Evolutionary conservation across 2,888 invertebrate genomes (phyloP).

Genomic region (Conus canariensis): DNA sequence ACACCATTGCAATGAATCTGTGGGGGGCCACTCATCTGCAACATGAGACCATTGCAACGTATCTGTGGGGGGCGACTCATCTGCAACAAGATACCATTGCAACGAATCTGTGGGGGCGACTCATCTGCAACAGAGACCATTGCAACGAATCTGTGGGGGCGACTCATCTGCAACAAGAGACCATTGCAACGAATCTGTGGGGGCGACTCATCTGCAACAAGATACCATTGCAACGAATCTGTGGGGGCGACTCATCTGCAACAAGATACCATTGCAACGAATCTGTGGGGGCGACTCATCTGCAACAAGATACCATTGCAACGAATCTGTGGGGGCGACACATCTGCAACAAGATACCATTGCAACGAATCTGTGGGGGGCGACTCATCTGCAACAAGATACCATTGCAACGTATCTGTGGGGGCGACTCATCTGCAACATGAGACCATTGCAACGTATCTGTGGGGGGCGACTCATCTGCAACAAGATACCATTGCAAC

Average conservation of each 20-base stretch:
- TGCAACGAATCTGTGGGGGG: constrained; percentile 44
- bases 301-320: constrained; percentile 38
- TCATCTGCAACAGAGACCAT: constrained; percentile 44
- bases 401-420: constrained; percentile 42
- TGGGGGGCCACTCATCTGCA: constrained; percentile 48
- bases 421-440: constrained; percentile 46
- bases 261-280: constrained; percentile 17
- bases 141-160: constrained; percentile 43
- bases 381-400: constrained; percentile 40
- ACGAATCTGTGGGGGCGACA: constrained; percentile 39
- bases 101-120: constrained; percentile 41
- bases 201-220: constrained; percentile 43
- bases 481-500: constrained; percentile 16
- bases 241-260: constrained; percentile 47
- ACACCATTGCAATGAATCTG: constrained; percentile 34
- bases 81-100: constrained; percentile 39
- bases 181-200: constrained; percentile 45
- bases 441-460: constrained; percentile 34
- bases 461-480: constrained; percentile 48
- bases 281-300: constrained; percentile 47
- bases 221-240: constrained; percentile 34
- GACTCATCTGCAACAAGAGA: constrained; percentile 41
- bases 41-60: constrained; percentile 19
- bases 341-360: constrained; percentile 41
- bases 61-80: constrained; percentile 45